A percentile compares a stretch with the other conserved stretches of the same genome.
These are phyloP conservation scores for Plutella xylostella DNA, from an alignment of 2,888 invertebrate species.

Conservation along the genomic window DNA sequence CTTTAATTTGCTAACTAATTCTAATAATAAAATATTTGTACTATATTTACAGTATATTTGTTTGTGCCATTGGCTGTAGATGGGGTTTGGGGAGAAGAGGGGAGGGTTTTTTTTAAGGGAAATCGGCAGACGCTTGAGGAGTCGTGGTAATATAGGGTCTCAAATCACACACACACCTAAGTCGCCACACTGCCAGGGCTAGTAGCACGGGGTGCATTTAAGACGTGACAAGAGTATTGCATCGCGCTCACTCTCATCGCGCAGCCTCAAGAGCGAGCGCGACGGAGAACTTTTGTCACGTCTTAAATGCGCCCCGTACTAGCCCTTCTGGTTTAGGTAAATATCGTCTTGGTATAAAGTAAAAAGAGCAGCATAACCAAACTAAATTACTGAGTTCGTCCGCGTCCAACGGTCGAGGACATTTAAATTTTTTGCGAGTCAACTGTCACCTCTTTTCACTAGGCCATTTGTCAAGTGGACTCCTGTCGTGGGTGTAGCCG, in stretches of 20 bases:
- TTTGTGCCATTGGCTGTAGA: no score
- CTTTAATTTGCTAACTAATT: no score
- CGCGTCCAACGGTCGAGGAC: not conserved
- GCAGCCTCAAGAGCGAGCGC: no score
- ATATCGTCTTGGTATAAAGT: not conserved
- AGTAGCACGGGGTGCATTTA: no score
- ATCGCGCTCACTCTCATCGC: no score
- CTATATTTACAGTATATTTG: no score
- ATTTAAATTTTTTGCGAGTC: slow-evolving; percentile 14
- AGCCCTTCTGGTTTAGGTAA: no score
- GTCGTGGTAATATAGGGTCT: not conserved
- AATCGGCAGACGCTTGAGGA: not conserved
- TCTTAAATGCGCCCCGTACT: no score
- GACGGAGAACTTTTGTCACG: no score
- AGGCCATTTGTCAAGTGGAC: slow-evolving; percentile 44
- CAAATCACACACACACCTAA: not conserved
- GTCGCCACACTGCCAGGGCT: not conserved
- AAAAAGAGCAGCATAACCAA: not conserved
- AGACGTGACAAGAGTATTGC: no score
- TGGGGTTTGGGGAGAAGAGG: no score
- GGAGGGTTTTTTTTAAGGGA: not conserved
- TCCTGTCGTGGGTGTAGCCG: slow-evolving; percentile 27
- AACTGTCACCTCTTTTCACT: slow-evolving; percentile 26
- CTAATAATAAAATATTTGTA: no score
- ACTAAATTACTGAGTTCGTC: not conserved